Base-by-base conservation (phyloP, 2,888 invertebrate genomes). In the Helicoverpa assulta region DNA sequence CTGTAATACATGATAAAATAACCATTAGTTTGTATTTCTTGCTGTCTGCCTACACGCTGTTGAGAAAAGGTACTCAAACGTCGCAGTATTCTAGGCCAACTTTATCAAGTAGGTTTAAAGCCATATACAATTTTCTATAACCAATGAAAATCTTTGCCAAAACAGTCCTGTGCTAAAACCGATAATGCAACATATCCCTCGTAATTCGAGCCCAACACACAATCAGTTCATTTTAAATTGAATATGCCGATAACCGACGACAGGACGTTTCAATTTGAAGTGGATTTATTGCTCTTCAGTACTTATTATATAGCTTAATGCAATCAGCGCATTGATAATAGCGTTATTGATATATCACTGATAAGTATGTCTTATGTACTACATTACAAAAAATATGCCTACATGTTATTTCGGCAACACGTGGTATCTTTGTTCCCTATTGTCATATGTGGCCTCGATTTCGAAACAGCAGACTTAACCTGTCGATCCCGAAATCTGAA, bases 1-100 rank as follows among this genome's bases (percentile, higher is more conserved):
- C 33, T 60, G 26, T 73, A 72, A 67, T 71, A 57, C 26, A 52
- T 53, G 10, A 57, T 56, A 72, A 50, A 73, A 50, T 67, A 40
- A 58, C 59, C 60, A 43, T 64, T 65, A 73, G 47, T 40, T 56
- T 51, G 29, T 53, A 60, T 67, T 78, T 71, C 73, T 78, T 69
- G 64, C 62, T 37, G 37, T 50, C 64, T 65, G 19, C 82, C 83
- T 80, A 83, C 81, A 73, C 73, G 56, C 62, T 71, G 71, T 80
- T 77, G 64, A 84, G 73, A 75, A 78, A 74, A 82, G 73, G 53
- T 51, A n/a, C n/a, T n/a, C n/a, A 69, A 54, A 37, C 53, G 57
- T 58, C 68, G 18, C 67, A 33, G 55, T 55, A 67, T 56, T 40
- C 63, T 40, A 62, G 65, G 59, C 40, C 55, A 50, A 29, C 10